Base-by-base conservation (phyloP, 2,113 vertebrate genomes). In the Lasiurus borealis region DNA sequence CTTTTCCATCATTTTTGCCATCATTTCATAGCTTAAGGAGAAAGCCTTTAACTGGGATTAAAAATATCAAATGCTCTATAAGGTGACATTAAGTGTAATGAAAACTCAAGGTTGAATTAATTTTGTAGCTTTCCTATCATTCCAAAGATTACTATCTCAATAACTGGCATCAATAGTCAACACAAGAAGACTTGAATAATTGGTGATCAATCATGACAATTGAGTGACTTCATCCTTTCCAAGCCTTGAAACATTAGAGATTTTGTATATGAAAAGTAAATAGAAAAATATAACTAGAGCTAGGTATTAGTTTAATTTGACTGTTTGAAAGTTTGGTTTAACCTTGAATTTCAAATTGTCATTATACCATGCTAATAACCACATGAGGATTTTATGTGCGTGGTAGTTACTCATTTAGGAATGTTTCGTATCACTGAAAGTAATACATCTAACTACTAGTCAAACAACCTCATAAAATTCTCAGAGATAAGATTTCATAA, bases 71-170 rank as follows among this genome's bases (percentile, higher is more conserved):
- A 71, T 96, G 77, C 95, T 95, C 52, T 96, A 95, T 93, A 97
- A 98, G 81, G 46, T 98, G 96, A 98, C 90, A 46, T 93, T 96
- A 97, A 97, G 95, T 97, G 64, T 97, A 98, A 98, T 98, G 95
- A 97, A 98, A 98, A 97, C 94, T 97, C 97, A 98, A 98, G 97
- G 97, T 95, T 97, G 96, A 68, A 93, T 97, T 98, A 98, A 98
- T 98, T 98, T 97, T 93, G 95, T 96, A 76, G 86, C 73, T 97
- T 80, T 78, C 69, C 87, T 98, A 98, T 98, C 97, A 97, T 78
- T 97, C 75, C 80, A 59, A 96, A 96, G 94, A 97, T 95, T 85
- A 83, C 88, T 95, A 97, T 98, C 97, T 98, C 88, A 94, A 96
- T 97, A 97, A 95, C 94, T 98, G 95, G 94, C 95, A 97, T 97